Evolutionary conservation across 2,113 vertebrate genomes (phyloP).

Genomic region (Phycodurus eques): DNA sequence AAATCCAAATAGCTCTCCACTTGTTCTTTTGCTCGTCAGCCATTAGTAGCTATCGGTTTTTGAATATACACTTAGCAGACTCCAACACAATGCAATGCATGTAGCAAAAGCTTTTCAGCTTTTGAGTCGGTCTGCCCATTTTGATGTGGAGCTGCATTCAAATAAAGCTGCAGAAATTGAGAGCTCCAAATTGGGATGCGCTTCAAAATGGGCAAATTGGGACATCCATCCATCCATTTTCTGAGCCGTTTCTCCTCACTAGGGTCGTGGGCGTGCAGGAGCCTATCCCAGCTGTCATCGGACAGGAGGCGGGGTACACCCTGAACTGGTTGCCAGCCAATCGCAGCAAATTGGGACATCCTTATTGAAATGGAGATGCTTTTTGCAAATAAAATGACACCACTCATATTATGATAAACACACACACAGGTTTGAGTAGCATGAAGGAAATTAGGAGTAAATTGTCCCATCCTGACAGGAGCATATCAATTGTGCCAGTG

Average conservation of each 20-base stretch:
- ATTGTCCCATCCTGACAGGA: slow-evolving; percentile 61
- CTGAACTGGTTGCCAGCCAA: no score
- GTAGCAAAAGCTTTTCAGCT: neutral
- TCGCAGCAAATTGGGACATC: slow-evolving; percentile 63
- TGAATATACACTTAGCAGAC: neutral
- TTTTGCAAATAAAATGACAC: slow-evolving; percentile 52
- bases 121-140: neutral
- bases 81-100: neutral
- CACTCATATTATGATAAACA: slow-evolving; percentile 57
- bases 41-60: neutral
- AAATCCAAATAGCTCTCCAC: neutral
- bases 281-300: no score
- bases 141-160: slow-evolving; percentile 17
- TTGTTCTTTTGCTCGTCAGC: neutral
- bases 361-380: slow-evolving; percentile 46
- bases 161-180: slow-evolving; percentile 37
- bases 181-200: slow-evolving; percentile 38
- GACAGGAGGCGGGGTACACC: no score
- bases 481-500: slow-evolving; percentile 61
- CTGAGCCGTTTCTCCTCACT: no score
- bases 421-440: slow-evolving; percentile 32
- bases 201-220: slow-evolving; percentile 58
- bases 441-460: slow-evolving; percentile 60
- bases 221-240: no score
- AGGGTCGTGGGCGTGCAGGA: no score